Conservation (phyloP, 2,888 invertebrate species). For the Trachelus iudaicus region DNA sequence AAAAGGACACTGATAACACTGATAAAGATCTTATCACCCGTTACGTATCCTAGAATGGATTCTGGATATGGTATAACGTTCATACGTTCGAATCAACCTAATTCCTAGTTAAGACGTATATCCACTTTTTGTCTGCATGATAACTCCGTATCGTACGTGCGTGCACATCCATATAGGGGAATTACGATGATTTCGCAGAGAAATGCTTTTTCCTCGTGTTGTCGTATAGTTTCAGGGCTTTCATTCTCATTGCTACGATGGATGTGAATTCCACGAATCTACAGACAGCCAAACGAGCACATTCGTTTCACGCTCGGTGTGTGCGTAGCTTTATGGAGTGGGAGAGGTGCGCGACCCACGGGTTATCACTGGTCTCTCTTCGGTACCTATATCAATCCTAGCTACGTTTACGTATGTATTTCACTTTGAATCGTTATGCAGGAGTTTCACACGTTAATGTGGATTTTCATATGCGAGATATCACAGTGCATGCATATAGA, state of each 20-base stretch:
- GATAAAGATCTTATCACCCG: background rate
- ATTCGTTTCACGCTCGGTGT: slow-evolving; percentile 10
- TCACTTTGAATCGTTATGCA: slow-evolving; percentile 8
- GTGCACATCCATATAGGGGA: background rate
- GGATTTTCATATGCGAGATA: background rate
- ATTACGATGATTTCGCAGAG: background rate
- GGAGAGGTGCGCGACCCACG: slow-evolving; percentile 59
- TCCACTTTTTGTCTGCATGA: background rate
- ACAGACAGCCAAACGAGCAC: background rate
- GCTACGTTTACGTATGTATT: slow-evolving; percentile 23
- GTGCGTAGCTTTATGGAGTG: slow-evolving; percentile 41
- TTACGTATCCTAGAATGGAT: background rate
- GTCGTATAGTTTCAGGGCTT: background rate
- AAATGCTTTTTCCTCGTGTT: background rate
- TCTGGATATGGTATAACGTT: background rate
- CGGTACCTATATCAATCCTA: slow-evolving; percentile 53
- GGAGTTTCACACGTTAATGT: slow-evolving; percentile 19
- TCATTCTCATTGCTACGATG: background rate
- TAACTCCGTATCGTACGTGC: background rate
- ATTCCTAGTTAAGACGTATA: background rate
- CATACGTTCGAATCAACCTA: background rate
- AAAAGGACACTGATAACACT: background rate
- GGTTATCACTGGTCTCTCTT: slow-evolving; percentile 57
- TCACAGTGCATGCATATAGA: background rate
- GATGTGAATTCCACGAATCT: background rate